Conservation (phyloP, 1,140 invertebrate genomes). For the Papilio polytes region DNA sequence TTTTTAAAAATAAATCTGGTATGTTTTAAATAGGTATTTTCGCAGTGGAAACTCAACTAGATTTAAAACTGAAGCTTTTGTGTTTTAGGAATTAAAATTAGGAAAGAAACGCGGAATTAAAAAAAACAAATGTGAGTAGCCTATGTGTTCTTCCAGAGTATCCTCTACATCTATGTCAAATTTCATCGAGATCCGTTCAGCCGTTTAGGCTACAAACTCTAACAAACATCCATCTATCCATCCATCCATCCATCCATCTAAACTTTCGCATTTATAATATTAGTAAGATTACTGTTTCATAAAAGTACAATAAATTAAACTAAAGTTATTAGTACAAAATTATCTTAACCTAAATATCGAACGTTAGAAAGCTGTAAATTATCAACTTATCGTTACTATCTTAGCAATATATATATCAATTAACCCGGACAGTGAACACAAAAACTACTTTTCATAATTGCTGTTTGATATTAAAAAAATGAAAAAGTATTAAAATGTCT, state of each 20-base stretch:
- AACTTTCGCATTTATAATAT: neutral
- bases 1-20: too few species aligned
- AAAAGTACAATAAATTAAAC: neutral
- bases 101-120: too few species aligned
- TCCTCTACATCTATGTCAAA: too few species aligned
- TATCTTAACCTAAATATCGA: neutral
- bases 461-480: neutral
- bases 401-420: constrained; percentile 9
- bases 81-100: too few species aligned
- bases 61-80: too few species aligned
- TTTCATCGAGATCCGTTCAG: too few species aligned
- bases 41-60: neutral
- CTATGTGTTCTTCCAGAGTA: too few species aligned
- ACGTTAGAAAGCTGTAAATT: neutral
- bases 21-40: neutral
- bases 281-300: neutral
- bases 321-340: neutral
- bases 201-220: too few species aligned
- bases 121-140: too few species aligned
- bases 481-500: constrained; percentile 4
- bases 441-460: constrained; percentile 27
- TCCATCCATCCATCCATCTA: too few species aligned
- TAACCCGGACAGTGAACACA: constrained; percentile 14
- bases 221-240: too few species aligned
- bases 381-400: neutral